phyloP scores from a whole-genome alignment of 2,888 invertebrate species.

The Heteropelma amictum region DNA sequence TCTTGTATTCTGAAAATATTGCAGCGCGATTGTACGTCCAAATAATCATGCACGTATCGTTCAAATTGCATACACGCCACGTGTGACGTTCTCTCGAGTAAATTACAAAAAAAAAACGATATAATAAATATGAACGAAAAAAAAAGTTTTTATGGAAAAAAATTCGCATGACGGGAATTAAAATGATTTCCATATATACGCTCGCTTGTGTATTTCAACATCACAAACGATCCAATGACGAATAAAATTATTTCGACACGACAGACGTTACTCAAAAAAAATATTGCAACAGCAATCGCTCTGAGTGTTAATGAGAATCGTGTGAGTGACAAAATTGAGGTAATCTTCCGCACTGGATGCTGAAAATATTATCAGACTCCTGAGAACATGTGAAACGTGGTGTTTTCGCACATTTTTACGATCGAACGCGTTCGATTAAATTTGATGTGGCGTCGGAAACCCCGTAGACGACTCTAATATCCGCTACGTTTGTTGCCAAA shows the following conservation, averaged over 20 bases:
- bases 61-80: neutral
- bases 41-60: neutral
- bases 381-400: slow-evolving; percentile 7
- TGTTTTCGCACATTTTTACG: slow-evolving; percentile 17
- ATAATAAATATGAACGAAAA: neutral
- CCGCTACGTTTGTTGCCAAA: slow-evolving; percentile 4
- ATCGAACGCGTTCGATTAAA: no score
- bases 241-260: no score
- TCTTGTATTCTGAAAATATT: neutral
- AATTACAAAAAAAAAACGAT: neutral
- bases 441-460: no score
- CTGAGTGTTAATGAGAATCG: slow-evolving; percentile 43
- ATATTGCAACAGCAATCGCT: slow-evolving; percentile 24
- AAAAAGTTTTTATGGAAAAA: neutral
- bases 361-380: neutral
- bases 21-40: neutral
- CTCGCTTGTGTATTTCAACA: no score
- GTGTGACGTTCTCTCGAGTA: neutral
- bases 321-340: slow-evolving; percentile 39
- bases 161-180: neutral
- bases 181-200: no score
- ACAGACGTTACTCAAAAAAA: neutral
- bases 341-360: slow-evolving; percentile 30
- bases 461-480: neutral
- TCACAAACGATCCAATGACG: no score